A percentile compares a stretch with the other conserved stretches of the same genome.
Conservation (phyloP, 2,113 vertebrate genomes). For the Hippocampus zosterae region DNA sequence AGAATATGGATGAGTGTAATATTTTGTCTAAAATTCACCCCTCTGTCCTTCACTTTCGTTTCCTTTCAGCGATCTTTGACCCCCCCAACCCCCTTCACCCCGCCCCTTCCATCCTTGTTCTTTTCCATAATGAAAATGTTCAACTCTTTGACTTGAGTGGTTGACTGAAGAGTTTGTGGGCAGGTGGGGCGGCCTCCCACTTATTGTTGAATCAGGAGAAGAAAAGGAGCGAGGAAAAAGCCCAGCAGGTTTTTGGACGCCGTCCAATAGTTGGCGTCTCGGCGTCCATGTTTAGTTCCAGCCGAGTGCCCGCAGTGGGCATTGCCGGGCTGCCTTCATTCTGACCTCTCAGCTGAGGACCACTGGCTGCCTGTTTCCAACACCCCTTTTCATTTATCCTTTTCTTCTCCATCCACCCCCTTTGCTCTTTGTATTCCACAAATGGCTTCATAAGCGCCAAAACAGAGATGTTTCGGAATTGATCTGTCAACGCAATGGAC, state of each 20-base stretch:
- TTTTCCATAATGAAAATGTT: conserved; percentile 70
- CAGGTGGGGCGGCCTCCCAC: conserved; percentile 31
- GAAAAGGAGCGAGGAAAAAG: conserved; percentile 40
- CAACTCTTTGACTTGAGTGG: conserved; percentile 45
- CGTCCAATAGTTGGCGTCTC: conserved; percentile 66
- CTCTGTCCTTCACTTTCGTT: conserved; percentile 12
- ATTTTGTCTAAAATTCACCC: conserved; percentile 42
- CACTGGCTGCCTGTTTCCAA: conserved; percentile 65
- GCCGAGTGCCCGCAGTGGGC: conserved; percentile 63
- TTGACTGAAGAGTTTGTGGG: conserved; percentile 14
- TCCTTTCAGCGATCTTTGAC: not conserved
- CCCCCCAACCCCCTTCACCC: not conserved
- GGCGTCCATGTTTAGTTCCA: conserved; percentile 75
- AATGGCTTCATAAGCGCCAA: conserved; percentile 62
- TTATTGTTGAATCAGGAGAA: conserved; percentile 47
- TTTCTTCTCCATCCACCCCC: conserved; percentile 40
- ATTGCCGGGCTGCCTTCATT: conserved; percentile 54
- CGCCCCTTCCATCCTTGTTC: conserved; percentile 8
- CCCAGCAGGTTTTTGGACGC: conserved; percentile 69
- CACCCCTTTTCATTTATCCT: conserved; percentile 61
- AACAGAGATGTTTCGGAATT: conserved; percentile 55
- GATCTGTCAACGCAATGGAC: conserved; percentile 54
- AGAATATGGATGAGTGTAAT: conserved; percentile 46
- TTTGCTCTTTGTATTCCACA: conserved; percentile 43
- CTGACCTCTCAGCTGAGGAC: conserved; percentile 66